phyloP scores from a whole-genome alignment of 2,113 vertebrate species.

The Phaethon lepturus region DNA sequence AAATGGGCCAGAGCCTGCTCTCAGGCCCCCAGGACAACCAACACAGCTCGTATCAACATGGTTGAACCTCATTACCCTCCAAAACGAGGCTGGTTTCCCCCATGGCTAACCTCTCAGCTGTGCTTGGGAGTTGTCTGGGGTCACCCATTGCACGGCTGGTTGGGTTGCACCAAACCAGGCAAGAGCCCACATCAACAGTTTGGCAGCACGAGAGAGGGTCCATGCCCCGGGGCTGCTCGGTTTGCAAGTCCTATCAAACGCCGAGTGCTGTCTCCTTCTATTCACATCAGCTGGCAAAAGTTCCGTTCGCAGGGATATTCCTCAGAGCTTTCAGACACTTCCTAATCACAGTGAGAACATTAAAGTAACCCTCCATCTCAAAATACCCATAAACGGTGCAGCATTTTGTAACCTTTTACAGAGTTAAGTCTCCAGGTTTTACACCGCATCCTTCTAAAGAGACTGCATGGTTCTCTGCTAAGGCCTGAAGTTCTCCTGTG shows the following conservation, averaged over 20 bases:
- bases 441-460: background rate
- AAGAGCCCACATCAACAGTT: background rate
- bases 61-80: background rate
- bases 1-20: background rate
- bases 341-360: background rate
- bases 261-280: background rate
- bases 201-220: background rate
- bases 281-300: background rate
- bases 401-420: background rate
- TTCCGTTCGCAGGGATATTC: background rate
- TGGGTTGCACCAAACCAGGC: background rate
- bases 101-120: fast-evolving
- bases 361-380: background rate
- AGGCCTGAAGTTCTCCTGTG: background rate
- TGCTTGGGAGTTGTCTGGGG: background rate
- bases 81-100: background rate
- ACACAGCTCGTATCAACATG: background rate
- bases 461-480: background rate
- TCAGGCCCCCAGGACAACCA: background rate
- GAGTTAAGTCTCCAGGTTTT: background rate
- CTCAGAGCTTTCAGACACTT: background rate
- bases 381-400: background rate
- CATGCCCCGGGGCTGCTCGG: fast-evolving
- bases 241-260: background rate
- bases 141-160: background rate